phyloP scores from a whole-genome alignment of 1,140 invertebrate species.

The Brachionus calyciflorus region DNA sequence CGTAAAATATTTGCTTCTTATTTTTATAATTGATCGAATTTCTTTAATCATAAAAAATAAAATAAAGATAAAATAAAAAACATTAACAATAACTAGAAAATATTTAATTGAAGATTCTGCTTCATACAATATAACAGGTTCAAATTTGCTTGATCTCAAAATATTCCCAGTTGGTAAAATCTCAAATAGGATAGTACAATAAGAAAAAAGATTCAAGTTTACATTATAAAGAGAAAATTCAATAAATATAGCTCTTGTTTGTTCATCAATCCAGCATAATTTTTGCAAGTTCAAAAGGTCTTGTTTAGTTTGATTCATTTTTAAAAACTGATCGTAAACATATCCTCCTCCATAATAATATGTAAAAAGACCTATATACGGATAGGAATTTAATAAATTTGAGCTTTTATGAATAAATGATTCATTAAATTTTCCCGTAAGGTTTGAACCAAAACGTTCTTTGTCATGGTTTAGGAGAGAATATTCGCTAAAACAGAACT shows the following conservation, averaged over 20 bases:
- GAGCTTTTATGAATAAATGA: neutral
- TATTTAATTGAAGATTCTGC: slow-evolving; percentile 55
- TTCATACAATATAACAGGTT: slow-evolving; percentile 53
- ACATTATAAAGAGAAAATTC: slow-evolving; percentile 70
- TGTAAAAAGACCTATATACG: slow-evolving; percentile 60
- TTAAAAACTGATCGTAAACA: slow-evolving; percentile 51
- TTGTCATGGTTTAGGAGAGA: slow-evolving; percentile 24
- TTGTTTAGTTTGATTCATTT: neutral
- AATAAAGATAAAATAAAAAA: slow-evolving; percentile 60
- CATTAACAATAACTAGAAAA: slow-evolving; percentile 57
- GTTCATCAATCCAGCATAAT: slow-evolving; percentile 65
- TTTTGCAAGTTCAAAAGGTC: neutral
- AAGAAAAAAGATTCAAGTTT: slow-evolving; percentile 67
- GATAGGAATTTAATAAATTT: slow-evolving; percentile 57
- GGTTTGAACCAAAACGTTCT: neutral
- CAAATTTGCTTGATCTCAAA: slow-evolving; percentile 62
- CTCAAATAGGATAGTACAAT: slow-evolving; percentile 64
- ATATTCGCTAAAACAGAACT: neutral
- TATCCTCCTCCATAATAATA: slow-evolving; percentile 66
- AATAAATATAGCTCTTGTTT: slow-evolving; percentile 66
- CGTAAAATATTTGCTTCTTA: slow-evolving; percentile 53
- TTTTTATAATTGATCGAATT: slow-evolving; percentile 2
- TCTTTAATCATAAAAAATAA: slow-evolving; percentile 60
- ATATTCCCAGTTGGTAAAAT: slow-evolving; percentile 65
- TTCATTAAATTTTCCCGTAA: neutral